Evolutionary conservation across 2,113 vertebrate genomes (phyloP), one percentile per base, ranked within the genome.

Genomic region (sheep (Ovis aries)): DNA sequence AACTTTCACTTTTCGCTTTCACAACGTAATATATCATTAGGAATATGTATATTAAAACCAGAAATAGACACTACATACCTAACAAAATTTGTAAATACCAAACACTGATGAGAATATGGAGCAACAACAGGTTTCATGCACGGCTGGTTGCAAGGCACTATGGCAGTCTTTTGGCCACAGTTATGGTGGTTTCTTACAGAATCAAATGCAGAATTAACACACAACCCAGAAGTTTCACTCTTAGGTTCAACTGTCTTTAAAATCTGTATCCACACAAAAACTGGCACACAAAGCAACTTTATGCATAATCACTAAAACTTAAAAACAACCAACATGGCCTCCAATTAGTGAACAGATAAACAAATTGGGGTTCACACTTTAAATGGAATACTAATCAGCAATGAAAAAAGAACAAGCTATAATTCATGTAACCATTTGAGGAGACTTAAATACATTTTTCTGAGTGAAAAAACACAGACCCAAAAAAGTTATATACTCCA

Each of bases 121-220:
- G 0, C 80, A 82, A 13, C 1, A 7, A 21, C 10, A 82, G 33
- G 9, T n/a, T 31, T n/a, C 31, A 82, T 7, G 43, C 48, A 52
- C 5, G 0, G 0, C 48, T n/a, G 6, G 48, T 13, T 11, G 10
- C 17, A 82, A 33, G 19, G 10, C 80, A 52, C 11, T 2, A 21
- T 23, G 48, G 48, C 80, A 52, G 80, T 52, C 48, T 82, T 82
- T 82, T 52, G 10, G 31, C 48, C 31, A 12, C 80, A 23, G 80
- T 21, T 52, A n/a, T 71, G 19, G 80, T n/a, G 11, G 31, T 82
- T 82, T 82, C 50, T 53, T n/a, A 23, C 11, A 53, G 52, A 82
- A 53, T 53, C 80, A 82, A 82, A 82, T 23, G 33, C 31, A 82
- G 50, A 14, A 7, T 53, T 82, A 14, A 21, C 17, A 11, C 31